These are phyloP conservation scores for Anguilla pacifica DNA, from an alignment of 2,797 vertebrate genomes.

Conservation along the genomic window DNA sequence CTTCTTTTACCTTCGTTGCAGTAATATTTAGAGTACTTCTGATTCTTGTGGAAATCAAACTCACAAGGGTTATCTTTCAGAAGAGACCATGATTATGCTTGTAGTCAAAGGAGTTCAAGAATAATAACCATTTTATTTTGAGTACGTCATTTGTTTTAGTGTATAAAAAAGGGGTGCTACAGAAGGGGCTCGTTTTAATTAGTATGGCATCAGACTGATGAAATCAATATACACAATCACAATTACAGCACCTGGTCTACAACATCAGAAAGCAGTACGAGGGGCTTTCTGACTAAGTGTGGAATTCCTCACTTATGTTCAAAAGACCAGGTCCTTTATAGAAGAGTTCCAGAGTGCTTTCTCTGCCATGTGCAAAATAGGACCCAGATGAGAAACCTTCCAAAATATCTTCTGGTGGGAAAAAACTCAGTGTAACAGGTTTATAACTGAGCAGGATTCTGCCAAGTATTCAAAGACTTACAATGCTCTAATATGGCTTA, in stretches of 20 bases:
- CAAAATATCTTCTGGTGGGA: neutral
- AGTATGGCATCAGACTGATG: neutral
- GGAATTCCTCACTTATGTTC: constrained; percentile 46
- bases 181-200: neutral
- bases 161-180: too few relatives aligned
- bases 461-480: neutral
- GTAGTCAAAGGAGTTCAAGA: too few relatives aligned
- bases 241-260: neutral
- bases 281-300: constrained; percentile 45
- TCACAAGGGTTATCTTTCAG: too few relatives aligned
- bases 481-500: neutral
- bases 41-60: too few relatives aligned
- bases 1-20: too few relatives aligned
- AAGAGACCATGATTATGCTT: too few relatives aligned
- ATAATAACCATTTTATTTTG: too few relatives aligned
- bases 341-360: constrained; percentile 42
- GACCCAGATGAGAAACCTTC: constrained; percentile 38
- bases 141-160: too few relatives aligned
- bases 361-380: constrained; percentile 28
- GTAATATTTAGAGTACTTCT: too few relatives aligned
- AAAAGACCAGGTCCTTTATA: constrained; percentile 37
- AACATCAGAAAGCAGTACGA: neutral
- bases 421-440: neutral
- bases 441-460: neutral
- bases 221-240: neutral